Evolutionary conservation across 2,888 invertebrate genomes (phyloP).

Genomic region (Dicycla oo): DNA sequence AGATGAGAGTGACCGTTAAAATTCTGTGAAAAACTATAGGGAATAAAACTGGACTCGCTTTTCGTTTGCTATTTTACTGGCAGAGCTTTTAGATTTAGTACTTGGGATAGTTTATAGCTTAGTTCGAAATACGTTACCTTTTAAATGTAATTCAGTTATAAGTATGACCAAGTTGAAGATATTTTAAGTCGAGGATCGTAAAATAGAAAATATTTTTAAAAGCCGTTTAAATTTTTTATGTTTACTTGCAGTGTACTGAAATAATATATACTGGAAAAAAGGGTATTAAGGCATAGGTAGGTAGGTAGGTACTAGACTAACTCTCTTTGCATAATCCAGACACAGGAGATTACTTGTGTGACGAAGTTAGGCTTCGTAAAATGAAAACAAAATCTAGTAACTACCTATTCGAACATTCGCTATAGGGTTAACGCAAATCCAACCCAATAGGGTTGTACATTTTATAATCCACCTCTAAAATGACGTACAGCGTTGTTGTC

Average conservation of each 20-base stretch:
- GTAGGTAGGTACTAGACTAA: neutral
- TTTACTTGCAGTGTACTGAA: neutral
- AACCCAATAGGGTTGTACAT: conserved; percentile 9
- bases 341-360: conserved; percentile 9
- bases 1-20: conserved; percentile 58
- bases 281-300: neutral
- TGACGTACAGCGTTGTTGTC: conserved; percentile 75
- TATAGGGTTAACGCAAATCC: conserved; percentile 19
- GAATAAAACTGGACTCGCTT: conserved; percentile 35
- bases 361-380: neutral
- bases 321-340: neutral
- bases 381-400: neutral
- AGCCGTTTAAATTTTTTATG: conserved; percentile 16
- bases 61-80: conserved; percentile 30
- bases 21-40: conserved; percentile 46
- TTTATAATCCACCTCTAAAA: conserved; percentile 68
- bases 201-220: conserved; percentile 34
- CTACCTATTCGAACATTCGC: neutral
- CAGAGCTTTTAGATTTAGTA: conserved; percentile 51
- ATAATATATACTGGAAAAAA: neutral
- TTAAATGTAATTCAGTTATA: conserved; percentile 36
- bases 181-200: conserved; percentile 39
- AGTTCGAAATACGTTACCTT: conserved; percentile 29
- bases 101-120: conserved; percentile 42
- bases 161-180: conserved; percentile 21